Conservation (phyloP, 1,140 invertebrate species). For the Drosophila takahashii region DNA sequence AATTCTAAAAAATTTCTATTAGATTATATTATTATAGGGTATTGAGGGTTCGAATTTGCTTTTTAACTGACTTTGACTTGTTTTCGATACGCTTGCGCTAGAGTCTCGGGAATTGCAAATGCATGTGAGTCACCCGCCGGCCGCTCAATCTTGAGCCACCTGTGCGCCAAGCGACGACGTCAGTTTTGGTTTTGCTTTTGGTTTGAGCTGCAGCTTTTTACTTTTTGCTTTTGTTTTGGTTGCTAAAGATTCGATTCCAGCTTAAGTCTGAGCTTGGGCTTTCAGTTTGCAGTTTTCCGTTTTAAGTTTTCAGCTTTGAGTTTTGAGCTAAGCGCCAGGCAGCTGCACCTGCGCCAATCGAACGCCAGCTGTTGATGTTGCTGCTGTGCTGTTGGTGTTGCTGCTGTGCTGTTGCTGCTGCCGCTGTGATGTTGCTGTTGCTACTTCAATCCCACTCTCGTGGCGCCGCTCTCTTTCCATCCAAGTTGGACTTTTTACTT, state of each 20-base stretch:
- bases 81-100: slow-evolving; percentile 37
- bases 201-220: slow-evolving; percentile 5
- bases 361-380: slow-evolving; percentile 56
- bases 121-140: slow-evolving; percentile 47
- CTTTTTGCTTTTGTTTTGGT: slow-evolving; percentile 32
- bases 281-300: slow-evolving; percentile 29
- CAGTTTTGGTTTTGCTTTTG: slow-evolving; percentile 32
- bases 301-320: slow-evolving; percentile 29
- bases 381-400: slow-evolving; percentile 24
- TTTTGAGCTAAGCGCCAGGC: slow-evolving; percentile 53
- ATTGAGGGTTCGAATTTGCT: neutral
- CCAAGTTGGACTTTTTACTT: slow-evolving; percentile 39
- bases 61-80: slow-evolving; percentile 12
- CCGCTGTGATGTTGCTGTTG: slow-evolving; percentile 14
- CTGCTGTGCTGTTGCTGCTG: slow-evolving; percentile 10
- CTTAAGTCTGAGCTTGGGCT: slow-evolving; percentile 25
- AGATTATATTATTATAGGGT: slow-evolving; percentile 6
- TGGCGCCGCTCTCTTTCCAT: slow-evolving; percentile 62
- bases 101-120: slow-evolving; percentile 13
- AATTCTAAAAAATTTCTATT: neutral
- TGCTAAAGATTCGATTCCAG: slow-evolving; percentile 21
- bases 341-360: slow-evolving; percentile 79
- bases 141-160: slow-evolving; percentile 65
- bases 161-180: slow-evolving; percentile 60
- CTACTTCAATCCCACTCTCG: slow-evolving; percentile 48